A percentile compares a stretch with the other conserved stretches of the same genome.
These are phyloP conservation scores for Trematocara marginatum DNA, from an alignment of 2,113 vertebrate genomes.

Conservation along the genomic window DNA sequence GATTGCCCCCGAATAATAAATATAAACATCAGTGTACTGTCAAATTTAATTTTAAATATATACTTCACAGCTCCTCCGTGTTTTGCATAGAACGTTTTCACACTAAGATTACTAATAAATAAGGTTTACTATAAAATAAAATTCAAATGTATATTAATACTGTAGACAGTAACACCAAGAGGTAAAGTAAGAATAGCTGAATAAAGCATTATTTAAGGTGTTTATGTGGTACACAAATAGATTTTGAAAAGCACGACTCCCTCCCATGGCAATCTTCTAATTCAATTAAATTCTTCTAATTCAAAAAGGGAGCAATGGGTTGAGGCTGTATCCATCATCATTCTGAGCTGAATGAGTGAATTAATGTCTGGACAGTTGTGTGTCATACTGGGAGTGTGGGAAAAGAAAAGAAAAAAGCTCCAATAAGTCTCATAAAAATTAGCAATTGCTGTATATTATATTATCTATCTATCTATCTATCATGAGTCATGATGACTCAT, in stretches of 20 bases:
- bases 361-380: not conserved
- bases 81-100: not conserved
- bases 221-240: not conserved
- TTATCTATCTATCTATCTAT: not conserved
- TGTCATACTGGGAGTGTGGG: not conserved
- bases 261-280: not conserved
- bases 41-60: slow-evolving; percentile 44
- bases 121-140: not conserved
- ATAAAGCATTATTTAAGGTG: not conserved
- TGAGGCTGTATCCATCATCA: not conserved
- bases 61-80: not conserved
- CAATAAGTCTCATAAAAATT: not conserved
- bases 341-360: not conserved
- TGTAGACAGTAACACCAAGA: not conserved
- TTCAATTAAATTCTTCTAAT: not conserved
- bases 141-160: not conserved
- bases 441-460: not conserved
- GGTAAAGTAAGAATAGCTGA: not conserved
- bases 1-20: slow-evolving; percentile 18
- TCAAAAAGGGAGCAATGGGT: not conserved
- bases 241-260: not conserved
- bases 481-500: not conserved
- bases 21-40: slow-evolving; percentile 36
- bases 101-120: not conserved
- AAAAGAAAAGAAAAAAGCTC: not conserved